phyloP scores from a whole-genome alignment of 1,140 invertebrate genomes.

The Drosophila parabipectinata region DNA sequence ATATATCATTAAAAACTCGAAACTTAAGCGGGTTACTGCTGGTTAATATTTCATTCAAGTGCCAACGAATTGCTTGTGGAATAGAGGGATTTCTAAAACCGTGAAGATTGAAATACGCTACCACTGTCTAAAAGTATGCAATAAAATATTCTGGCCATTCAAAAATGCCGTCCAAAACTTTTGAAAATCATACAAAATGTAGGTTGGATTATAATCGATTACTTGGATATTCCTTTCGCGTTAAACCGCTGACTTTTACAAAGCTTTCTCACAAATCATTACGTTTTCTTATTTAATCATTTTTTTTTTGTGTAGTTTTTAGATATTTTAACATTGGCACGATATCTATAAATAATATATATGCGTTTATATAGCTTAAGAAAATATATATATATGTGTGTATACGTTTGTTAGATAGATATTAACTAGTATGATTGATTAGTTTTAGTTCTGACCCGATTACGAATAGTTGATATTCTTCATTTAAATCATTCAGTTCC shows the following conservation, averaged over 20 bases:
- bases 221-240: constrained; percentile 27
- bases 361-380: constrained; percentile 39
- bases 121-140: constrained; percentile 14
- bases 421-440: constrained; percentile 58
- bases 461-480: constrained; percentile 13
- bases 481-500: constrained; percentile 9
- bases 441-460: constrained; percentile 49
- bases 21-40: background rate
- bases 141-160: background rate
- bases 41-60: constrained; percentile 5
- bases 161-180: background rate
- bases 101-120: background rate
- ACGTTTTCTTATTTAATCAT: constrained; percentile 24
- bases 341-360: constrained; percentile 66
- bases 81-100: background rate
- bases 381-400: constrained; percentile 50
- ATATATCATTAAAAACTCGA: constrained; percentile 13
- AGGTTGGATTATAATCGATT: constrained; percentile 46
- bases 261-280: constrained; percentile 45
- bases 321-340: constrained; percentile 73
- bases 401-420: constrained; percentile 33
- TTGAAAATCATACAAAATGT: constrained; percentile 44
- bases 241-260: constrained; percentile 50
- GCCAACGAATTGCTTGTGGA: constrained; percentile 1
- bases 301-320: constrained; percentile 24